Base-by-base conservation (phyloP, 2,113 vertebrate genomes). In the Indri indri region DNA sequence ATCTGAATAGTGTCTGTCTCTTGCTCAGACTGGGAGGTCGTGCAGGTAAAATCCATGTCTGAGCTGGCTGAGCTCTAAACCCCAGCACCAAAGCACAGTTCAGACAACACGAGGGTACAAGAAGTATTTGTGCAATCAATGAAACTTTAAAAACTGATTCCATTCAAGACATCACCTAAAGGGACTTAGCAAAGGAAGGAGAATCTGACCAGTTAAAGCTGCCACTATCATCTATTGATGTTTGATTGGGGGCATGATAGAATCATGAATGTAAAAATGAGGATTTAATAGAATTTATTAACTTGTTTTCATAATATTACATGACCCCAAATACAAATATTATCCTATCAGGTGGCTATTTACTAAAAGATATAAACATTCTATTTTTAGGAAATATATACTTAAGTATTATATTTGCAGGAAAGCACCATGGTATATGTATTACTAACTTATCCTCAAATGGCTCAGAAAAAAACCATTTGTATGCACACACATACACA, bases 71-170 rank as follows among this genome's bases (percentile, higher is more conserved):
- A 45, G 9, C 47, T 84, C 47, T 34, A n/a, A 57, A 50, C 5
- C 6, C 66, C 13, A 59, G 40, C 40, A 20, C 40, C n/a, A 66
- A 79, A 59, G 45, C 59, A 34, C 27, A 25, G 30, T 9, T 90
- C 71, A 12, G 93, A 73, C 34, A 61, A 18, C 1, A 3, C 0
- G 61, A 40, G 6, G 22, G 17, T 12, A 13, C 12, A 25, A n/a
- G n/a, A 65, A 45, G 52, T 34, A 61, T 2, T 17, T 85, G 37
- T 45, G 14, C 40, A 45, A 40, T 18, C 50, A 68, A 27, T 50
- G 10, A 23, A 81, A 63, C 61, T 32, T 81, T 50, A 61, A 90
- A 94, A 93, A 91, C 32, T 91, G 54, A 95, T 90, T 23, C 95
- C 74, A 23, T 18, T 61, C 54, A 77, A 71, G 77, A 65, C 23